These are phyloP conservation scores for Caenorhabditis wallacei DNA, from an alignment of 2,888 invertebrate species.

Conservation along the genomic window DNA sequence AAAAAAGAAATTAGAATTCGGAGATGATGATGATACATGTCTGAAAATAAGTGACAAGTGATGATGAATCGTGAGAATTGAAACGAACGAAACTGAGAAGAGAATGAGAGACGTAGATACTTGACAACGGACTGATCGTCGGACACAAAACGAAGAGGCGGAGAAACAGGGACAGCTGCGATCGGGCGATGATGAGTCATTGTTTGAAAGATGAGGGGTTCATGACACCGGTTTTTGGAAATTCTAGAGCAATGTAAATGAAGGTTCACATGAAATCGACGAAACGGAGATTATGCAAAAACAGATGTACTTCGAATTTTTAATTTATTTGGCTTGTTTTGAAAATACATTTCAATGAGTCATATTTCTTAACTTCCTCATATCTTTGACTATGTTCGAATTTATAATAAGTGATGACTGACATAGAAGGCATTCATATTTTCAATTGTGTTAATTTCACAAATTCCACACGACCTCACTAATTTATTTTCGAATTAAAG, in stretches of 20 bases:
- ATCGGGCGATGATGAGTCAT: constrained; percentile 51
- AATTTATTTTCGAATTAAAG: too few species aligned
- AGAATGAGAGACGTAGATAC: constrained; percentile 38
- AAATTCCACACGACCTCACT: too few species aligned
- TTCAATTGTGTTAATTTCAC: too few species aligned
- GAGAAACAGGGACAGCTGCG: constrained; percentile 47
- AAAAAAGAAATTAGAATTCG: constrained; percentile 19
- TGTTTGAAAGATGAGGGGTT: constrained; percentile 30
- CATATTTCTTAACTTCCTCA: neutral
- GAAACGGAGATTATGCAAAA: neutral
- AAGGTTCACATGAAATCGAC: neutral
- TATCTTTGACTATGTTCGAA: neutral
- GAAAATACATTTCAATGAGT: neutral
- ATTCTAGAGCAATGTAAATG: constrained; percentile 35
- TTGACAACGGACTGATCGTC: constrained; percentile 45
- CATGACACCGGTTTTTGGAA: constrained; percentile 26
- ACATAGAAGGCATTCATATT: too few species aligned
- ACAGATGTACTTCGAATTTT: too few species aligned
- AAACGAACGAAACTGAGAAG: constrained; percentile 12
- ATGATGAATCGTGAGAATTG: constrained; percentile 35
- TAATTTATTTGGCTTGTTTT: too few species aligned
- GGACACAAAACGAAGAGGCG: constrained; percentile 38
- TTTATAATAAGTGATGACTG: too few species aligned
- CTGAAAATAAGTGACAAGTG: constrained; percentile 42
- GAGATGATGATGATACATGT: constrained; percentile 20